Evolutionary conservation across 2,797 vertebrate genomes (phyloP).

Genomic region (Melanogrammus aeglefinus): DNA sequence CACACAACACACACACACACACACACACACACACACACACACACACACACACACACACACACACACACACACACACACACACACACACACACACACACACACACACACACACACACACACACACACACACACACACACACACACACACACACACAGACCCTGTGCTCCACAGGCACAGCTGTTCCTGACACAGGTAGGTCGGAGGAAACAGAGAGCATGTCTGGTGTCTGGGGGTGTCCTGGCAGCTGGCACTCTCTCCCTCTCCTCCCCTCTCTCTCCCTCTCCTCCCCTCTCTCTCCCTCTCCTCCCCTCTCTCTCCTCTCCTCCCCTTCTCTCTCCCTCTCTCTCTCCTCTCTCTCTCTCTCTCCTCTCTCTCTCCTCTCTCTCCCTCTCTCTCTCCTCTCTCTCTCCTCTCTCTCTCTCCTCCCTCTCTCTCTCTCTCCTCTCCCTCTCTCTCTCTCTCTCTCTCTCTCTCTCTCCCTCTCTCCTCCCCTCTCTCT

Average conservation of each 20-base stretch:
- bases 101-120: conserved; percentile 8
- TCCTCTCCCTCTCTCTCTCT: too few species aligned
- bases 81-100: background rate
- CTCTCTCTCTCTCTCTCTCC: too few species aligned
- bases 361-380: too few species aligned
- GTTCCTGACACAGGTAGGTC: conserved; percentile 4
- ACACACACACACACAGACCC: conserved; percentile 7
- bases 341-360: background rate
- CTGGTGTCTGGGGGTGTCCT: background rate
- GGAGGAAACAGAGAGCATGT: background rate
- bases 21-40: background rate
- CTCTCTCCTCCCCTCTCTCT: too few species aligned
- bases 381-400: too few species aligned
- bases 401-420: too few species aligned
- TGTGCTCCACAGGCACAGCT: background rate
- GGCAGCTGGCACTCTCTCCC: background rate
- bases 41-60: background rate
- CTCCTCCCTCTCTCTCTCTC: too few species aligned
- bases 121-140: conserved; percentile 3
- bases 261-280: background rate
- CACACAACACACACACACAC: background rate
- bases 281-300: background rate
- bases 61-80: background rate
- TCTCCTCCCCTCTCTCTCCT: background rate
- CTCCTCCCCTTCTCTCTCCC: background rate